Evolutionary conservation across 2,888 invertebrate genomes (phyloP), one percentile per base, ranked within the genome.

Genomic region (Hoplodrina blanda): DNA sequence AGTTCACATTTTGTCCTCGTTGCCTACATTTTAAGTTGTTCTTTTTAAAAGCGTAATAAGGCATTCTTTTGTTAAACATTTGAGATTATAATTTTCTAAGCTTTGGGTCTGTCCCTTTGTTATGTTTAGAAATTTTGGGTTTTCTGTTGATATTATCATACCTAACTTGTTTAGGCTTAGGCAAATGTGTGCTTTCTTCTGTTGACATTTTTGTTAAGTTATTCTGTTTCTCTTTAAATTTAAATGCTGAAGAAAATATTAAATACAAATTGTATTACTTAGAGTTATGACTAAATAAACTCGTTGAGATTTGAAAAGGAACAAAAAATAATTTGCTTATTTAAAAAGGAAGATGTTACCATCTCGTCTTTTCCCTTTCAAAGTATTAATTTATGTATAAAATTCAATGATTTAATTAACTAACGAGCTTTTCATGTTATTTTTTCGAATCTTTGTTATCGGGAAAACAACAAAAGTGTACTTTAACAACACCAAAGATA

Each of bases 71-170:
- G 67, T 80, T 56, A 52, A 53, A 63, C 62, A 67, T 55, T 80
- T 75, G 49, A 56, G 60, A 80, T 63, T 75, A 61, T 74, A 75
- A 80, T 74, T 60, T 80, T 63, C 41, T 75, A 75, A 75, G 49
- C 49, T 55, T 63, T 44, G 62, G 52, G 52, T 49, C 50, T 19
- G 55, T 49, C 54, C 75, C 33, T 63, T 76, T 75, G 55, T 80
- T 53, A 17, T 13, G 19, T 76, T 60, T 33, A 50, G 20, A 62
- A 46, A 59, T 52, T 19, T 54, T 25, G 59, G 17, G 49, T 60
- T 54, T 60, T 17, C 44, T 63, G 37, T 50, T 71, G 8, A 25
- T 55, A 65, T 65, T 55, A 15, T 19, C 11, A 30, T 54, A 54
- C 15, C 20, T 54, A n/a, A 68, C 50, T 55, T 69, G 59, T 69